Conservation (phyloP, 1,140 invertebrate species). For the Drosophila pandora region DNA sequence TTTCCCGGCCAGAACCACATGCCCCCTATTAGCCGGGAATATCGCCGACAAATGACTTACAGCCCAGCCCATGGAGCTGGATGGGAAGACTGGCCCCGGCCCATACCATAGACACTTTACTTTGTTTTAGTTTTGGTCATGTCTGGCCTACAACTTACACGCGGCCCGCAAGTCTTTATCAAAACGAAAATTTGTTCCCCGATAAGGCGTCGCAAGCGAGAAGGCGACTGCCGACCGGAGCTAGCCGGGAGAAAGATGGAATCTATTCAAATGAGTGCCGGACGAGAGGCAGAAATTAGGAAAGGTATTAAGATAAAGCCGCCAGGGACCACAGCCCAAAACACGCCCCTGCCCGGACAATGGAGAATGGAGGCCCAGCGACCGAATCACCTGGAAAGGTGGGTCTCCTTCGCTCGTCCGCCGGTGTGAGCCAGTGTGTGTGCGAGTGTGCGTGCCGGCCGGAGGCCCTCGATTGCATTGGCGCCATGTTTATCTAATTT, state of each 20-base stretch:
- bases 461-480: constrained; percentile 78
- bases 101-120: constrained; percentile 3
- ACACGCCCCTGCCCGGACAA: constrained; percentile 56
- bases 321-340: constrained; percentile 23
- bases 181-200: constrained; percentile 78
- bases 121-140: constrained; percentile 30
- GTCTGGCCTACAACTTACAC: constrained; percentile 61
- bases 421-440: not conserved
- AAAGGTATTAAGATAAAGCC: constrained; percentile 81
- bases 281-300: constrained; percentile 67
- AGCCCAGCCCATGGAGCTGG: too few relatives aligned
- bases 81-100: too few relatives aligned
- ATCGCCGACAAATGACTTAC: constrained; percentile 26
- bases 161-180: constrained; percentile 51
- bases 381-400: constrained; percentile 27
- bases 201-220: constrained; percentile 60
- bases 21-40: constrained; percentile 29
- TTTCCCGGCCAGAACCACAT: constrained; percentile 33
- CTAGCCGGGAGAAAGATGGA: constrained; percentile 6
- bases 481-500: constrained; percentile 84
- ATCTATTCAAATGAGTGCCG: constrained; percentile 76
- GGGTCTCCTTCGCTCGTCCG: not conserved
- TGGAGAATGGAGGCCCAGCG: constrained; percentile 43
- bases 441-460: constrained; percentile 38
- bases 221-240: too few relatives aligned